Percentiles rank a stretch among this genome's conserved stretches.
Evolutionary conservation across 37 sponge, comb jelly and placozoan genomes (phyloP).

Genomic region (Cladorhizidae sp.): DNA sequence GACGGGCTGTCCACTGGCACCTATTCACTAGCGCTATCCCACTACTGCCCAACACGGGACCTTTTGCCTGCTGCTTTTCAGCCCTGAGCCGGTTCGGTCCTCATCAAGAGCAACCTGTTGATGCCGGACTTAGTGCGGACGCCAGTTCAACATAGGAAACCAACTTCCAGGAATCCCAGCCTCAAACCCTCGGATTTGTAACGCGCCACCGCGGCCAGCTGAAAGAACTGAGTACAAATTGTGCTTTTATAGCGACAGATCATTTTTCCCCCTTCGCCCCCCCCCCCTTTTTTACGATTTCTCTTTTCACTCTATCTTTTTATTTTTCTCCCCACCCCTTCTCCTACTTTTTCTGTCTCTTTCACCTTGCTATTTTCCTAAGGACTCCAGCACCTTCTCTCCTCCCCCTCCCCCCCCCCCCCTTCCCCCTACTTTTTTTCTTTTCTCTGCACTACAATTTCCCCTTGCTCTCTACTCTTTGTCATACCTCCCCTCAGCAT

Average conservation of each 20-base stretch:
- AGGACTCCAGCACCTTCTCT: background rate
- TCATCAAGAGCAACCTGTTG: slow-evolving; percentile 92
- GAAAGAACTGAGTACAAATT: background rate
- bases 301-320: background rate
- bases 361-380: background rate
- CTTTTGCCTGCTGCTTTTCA: slow-evolving; percentile 98
- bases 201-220: slow-evolving; percentile 91
- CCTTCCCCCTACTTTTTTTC: background rate
- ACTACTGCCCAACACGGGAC: slow-evolving; percentile 88
- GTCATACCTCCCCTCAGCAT: background rate
- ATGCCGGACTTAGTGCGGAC: slow-evolving; percentile 95
- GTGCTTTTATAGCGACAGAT: background rate
- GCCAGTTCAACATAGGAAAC: slow-evolving; percentile 93
- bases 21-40: slow-evolving; percentile 98
- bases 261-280: background rate
- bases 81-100: slow-evolving; percentile 94
- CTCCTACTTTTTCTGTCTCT: background rate
- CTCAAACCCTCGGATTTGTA: slow-evolving; percentile 88
- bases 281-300: background rate
- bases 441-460: background rate
- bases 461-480: background rate
- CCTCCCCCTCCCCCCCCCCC: background rate
- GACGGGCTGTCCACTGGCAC: slow-evolving; percentile 81
- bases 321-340: background rate
- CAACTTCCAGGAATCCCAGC: slow-evolving; percentile 89